These are phyloP conservation scores for Montipora foliosa DNA, from an alignment of 64 coral and sea anemone species.

Conservation along the genomic window DNA sequence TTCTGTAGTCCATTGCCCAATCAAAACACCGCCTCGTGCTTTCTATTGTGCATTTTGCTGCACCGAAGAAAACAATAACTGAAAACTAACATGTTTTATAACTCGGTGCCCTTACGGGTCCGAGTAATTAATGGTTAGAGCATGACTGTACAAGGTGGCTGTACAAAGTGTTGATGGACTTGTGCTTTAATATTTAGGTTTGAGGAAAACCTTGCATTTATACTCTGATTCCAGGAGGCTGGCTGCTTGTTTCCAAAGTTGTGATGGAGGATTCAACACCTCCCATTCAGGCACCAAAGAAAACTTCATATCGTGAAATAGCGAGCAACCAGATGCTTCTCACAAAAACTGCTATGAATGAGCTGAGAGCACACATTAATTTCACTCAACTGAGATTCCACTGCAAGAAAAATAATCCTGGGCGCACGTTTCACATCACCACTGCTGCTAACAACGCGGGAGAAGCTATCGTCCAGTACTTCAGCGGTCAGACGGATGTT, in stretches of 20 bases:
- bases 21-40: too few relatives aligned
- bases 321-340: constrained; percentile 2
- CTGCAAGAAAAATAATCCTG: not conserved
- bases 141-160: too few relatives aligned
- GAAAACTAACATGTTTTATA: too few relatives aligned
- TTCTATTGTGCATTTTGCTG: too few relatives aligned
- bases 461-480: constrained; percentile 17
- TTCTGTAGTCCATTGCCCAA: too few relatives aligned
- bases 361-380: not conserved
- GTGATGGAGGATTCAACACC: not conserved
- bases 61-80: too few relatives aligned
- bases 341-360: not conserved
- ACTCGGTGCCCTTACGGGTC: too few relatives aligned
- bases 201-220: too few relatives aligned
- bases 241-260: constrained; percentile 3
- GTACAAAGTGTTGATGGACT: too few relatives aligned
- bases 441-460: constrained; percentile 20
- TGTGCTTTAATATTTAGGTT: too few relatives aligned
- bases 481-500: not conserved
- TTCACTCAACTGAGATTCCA: constrained; percentile 10
- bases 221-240: not conserved
- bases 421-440: constrained; percentile 21
- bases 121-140: too few relatives aligned
- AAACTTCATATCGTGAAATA: constrained; percentile 7
- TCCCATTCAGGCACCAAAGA: not conserved